A percentile compares a stretch with the other conserved stretches of the same genome.
phyloP scores from a whole-genome alignment of 64 coral and sea anemone genomes.

The Montipora cactus region DNA sequence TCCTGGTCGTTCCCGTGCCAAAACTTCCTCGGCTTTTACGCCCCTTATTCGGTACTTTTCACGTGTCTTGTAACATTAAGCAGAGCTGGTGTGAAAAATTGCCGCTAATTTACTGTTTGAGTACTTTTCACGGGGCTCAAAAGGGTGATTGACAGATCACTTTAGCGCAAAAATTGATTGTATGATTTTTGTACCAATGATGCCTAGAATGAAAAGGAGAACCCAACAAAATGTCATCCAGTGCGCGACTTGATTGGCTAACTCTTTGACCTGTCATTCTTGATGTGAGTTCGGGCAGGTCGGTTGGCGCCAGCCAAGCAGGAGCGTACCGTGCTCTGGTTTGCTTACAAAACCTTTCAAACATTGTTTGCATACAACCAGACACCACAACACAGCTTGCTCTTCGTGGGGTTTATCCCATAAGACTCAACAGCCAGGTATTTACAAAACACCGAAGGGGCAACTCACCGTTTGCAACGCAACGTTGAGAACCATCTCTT shows the following conservation, averaged over 20 bases:
- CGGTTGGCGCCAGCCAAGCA: conserved; percentile 92
- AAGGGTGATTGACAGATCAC: conserved; percentile 90
- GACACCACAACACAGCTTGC: conserved; percentile 76
- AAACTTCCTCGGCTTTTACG: neutral
- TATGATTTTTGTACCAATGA: conserved; percentile 95
- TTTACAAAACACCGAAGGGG: conserved; percentile 50
- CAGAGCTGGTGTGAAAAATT: conserved; percentile 41
- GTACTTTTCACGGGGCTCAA: conserved; percentile 73
- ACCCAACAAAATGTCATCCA: conserved; percentile 81
- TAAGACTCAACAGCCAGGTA: conserved; percentile 56
- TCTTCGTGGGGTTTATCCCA: conserved; percentile 74
- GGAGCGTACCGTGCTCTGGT: conserved; percentile 83
- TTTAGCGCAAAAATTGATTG: conserved; percentile 87
- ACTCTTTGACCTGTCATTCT: conserved; percentile 87
- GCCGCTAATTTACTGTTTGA: conserved; percentile 47
- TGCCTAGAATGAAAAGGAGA: conserved; percentile 83
- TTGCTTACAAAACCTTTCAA: conserved; percentile 96
- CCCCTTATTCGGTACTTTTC: neutral
- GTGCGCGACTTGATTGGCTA: conserved; percentile 75
- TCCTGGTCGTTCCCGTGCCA: neutral
- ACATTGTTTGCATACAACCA: conserved; percentile 94
- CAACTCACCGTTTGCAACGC: neutral
- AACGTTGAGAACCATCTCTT: conserved; percentile 6
- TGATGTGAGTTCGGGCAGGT: conserved; percentile 78
- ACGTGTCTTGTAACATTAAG: conserved; percentile 41